A percentile compares a stretch with the other conserved stretches of the same genome.
These are phyloP conservation scores for Pogonophryne albipinna DNA, from an alignment of 2,797 vertebrate genomes.

Conservation along the genomic window DNA sequence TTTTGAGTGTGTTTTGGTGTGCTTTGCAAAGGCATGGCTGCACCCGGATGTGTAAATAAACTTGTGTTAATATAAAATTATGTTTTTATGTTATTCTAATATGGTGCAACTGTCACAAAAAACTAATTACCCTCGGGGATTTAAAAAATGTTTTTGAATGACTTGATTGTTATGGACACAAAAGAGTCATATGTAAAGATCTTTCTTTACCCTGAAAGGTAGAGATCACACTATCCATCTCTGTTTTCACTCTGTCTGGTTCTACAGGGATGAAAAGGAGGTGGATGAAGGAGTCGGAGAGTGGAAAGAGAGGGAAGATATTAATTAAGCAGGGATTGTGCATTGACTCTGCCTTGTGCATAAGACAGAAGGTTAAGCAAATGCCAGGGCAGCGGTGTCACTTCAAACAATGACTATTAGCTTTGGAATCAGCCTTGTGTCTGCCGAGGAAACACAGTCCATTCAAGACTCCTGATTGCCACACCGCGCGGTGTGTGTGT, in stretches of 20 bases:
- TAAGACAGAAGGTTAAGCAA: constrained; percentile 99
- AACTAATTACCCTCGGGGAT: too few species aligned
- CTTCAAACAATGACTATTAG: constrained; percentile 99
- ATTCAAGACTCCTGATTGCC: constrained; percentile 91
- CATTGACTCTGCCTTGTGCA: constrained; percentile 95
- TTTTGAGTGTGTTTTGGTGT: too few species aligned
- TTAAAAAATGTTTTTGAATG: too few species aligned
- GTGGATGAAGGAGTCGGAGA: constrained; percentile 32
- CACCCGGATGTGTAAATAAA: too few species aligned
- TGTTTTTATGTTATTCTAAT: too few species aligned
- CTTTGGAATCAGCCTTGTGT: constrained; percentile 98
- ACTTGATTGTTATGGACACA: constrained; percentile 11
- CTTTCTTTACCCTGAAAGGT: constrained; percentile 9
- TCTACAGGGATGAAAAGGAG: constrained; percentile 63
- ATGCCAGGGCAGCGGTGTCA: constrained; percentile 97
- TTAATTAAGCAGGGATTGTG: constrained; percentile 99
- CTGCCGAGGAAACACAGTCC: constrained; percentile 97
- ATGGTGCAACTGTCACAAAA: too few species aligned
- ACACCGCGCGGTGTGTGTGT: constrained; percentile 81
- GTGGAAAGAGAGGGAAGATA: constrained; percentile 82
- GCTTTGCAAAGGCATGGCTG: too few species aligned
- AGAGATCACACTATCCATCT: constrained; percentile 36
- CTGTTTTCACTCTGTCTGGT: constrained; percentile 32
- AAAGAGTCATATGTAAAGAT: constrained; percentile 5
- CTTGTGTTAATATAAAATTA: too few species aligned